phyloP scores from a whole-genome alignment of 1,140 invertebrate species.

The Panonychus citri region DNA sequence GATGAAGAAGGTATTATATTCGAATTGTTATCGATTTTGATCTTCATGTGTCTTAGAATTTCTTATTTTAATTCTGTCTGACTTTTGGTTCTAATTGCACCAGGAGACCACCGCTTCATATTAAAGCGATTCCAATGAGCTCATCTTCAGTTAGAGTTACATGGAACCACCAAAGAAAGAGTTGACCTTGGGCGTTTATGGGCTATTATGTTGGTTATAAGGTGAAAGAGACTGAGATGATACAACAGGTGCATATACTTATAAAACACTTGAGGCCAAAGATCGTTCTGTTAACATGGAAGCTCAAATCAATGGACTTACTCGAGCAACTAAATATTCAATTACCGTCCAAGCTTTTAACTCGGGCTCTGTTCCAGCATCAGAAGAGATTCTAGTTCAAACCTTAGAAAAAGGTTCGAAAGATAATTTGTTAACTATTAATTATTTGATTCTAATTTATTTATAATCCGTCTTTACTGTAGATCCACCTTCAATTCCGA shows the following conservation, averaged over 20 bases:
- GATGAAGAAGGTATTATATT: constrained; percentile 44
- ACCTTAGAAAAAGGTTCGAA: constrained; percentile 29
- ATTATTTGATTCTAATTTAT: too few relatives aligned
- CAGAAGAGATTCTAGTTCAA: constrained; percentile 49
- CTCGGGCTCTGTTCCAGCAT: constrained; percentile 62
- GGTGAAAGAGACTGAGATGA: not conserved
- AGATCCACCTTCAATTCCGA: constrained; percentile 15
- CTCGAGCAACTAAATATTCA: constrained; percentile 12
- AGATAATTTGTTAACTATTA: too few relatives aligned
- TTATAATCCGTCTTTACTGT: too few relatives aligned
- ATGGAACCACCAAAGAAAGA: constrained; percentile 18
- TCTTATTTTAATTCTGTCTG: too few relatives aligned
- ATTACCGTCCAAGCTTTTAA: constrained; percentile 64
- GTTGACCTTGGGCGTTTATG: constrained; percentile 6
- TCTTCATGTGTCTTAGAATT: too few relatives aligned
- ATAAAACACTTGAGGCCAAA: constrained; percentile 17
- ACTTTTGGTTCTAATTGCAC: constrained; percentile 20
- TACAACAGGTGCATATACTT: constrained; percentile 11
- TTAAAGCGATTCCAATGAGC: constrained; percentile 21
- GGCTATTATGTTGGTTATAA: constrained; percentile 27
- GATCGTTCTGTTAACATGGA: not conserved
- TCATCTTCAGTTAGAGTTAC: constrained; percentile 25
- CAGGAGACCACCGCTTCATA: constrained; percentile 19
- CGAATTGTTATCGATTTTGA: too few relatives aligned
- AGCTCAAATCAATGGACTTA: constrained; percentile 13